Conservation (phyloP, 2,797 vertebrate species). For the Sebastes variabilis region DNA sequence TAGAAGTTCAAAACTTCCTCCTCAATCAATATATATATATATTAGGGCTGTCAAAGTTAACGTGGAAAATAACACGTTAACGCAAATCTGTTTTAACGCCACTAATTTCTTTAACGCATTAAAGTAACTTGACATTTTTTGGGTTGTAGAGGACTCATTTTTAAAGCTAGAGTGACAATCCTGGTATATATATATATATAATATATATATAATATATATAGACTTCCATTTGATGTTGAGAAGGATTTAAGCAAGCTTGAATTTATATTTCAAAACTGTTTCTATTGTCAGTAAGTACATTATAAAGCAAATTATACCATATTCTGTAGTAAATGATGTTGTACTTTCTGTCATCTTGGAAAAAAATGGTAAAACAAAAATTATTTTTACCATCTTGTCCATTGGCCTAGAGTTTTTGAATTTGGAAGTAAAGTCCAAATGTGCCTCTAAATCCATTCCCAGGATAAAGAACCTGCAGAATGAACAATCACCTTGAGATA, state of each 20-base stretch:
- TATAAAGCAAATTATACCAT: not conserved
- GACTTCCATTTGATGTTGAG: too few species aligned
- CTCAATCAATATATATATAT: not conserved
- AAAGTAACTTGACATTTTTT: rapidly evolving
- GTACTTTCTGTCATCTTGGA: not conserved
- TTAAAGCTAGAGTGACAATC: too few species aligned
- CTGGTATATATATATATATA: too few species aligned
- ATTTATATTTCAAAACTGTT: not conserved
- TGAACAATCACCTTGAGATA: not conserved
- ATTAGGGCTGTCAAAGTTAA: not conserved
- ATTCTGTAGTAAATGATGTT: not conserved
- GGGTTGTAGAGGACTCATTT: too few species aligned
- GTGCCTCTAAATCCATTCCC: not conserved
- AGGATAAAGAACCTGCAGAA: not conserved
- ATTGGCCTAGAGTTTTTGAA: not conserved
- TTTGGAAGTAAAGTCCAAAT: not conserved
- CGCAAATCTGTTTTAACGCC: too few species aligned
- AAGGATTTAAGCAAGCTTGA: not conserved
- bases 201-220: too few species aligned
- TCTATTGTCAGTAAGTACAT: not conserved
- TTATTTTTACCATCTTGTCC: not conserved
- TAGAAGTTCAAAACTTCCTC: not conserved
- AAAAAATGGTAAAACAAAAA: too few species aligned
- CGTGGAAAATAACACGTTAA: too few species aligned
- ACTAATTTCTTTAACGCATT: too few species aligned